These are phyloP conservation scores for Astur gentilis DNA, from an alignment of 2,113 vertebrate species.

Conservation along the genomic window DNA sequence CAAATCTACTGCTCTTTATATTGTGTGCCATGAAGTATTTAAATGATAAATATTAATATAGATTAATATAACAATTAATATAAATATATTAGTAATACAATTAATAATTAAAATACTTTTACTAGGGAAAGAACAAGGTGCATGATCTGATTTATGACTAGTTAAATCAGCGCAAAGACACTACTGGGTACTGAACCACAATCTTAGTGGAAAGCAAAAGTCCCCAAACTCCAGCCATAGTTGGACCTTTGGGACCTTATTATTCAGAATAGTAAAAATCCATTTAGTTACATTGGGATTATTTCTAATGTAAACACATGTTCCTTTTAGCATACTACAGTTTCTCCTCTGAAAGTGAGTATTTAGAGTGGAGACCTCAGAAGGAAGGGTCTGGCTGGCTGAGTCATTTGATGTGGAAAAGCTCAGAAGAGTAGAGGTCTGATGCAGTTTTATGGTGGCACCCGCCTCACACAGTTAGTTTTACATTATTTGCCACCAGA, in stretches of 20 bases:
- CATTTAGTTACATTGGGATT: background rate
- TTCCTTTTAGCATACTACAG: background rate
- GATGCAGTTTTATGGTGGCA: background rate
- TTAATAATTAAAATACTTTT: background rate
- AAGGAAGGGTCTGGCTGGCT: background rate
- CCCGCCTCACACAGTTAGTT: rapidly evolving
- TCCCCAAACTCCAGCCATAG: background rate
- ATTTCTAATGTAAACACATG: background rate
- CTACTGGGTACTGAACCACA: background rate
- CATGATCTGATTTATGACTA: background rate
- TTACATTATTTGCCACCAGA: background rate
- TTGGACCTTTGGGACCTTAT: background rate
- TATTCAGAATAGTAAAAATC: background rate
- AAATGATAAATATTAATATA: background rate
- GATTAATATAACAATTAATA: background rate
- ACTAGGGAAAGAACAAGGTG: background rate
- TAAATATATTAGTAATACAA: background rate
- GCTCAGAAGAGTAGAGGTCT: background rate
- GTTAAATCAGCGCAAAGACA: background rate
- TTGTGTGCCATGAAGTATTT: background rate
- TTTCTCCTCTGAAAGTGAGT: background rate
- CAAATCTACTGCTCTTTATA: background rate
- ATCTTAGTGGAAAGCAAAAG: background rate
- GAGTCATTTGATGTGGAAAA: background rate
- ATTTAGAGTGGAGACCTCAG: background rate